phyloP scores from a whole-genome alignment of 2,888 invertebrate species.

The Malacosoma neustria region DNA sequence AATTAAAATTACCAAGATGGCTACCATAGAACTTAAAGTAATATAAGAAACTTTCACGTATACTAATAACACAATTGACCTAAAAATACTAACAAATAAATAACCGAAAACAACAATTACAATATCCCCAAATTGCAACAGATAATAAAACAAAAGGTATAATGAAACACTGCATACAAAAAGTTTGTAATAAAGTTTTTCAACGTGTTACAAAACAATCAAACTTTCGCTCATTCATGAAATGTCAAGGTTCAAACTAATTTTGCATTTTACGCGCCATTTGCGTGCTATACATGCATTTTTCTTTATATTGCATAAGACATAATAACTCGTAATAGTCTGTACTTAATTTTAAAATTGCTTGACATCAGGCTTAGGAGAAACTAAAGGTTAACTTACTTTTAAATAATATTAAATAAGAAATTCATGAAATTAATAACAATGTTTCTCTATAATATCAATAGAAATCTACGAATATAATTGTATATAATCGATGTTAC shows the following conservation, averaged over 20 bases:
- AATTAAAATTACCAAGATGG: too few species aligned
- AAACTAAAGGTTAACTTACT: too few species aligned
- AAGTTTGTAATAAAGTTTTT: neutral
- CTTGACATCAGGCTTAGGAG: too few species aligned
- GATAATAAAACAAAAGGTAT: neutral
- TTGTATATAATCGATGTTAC: too few species aligned
- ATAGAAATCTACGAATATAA: too few species aligned
- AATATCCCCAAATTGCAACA: neutral
- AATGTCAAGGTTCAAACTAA: slow-evolving; percentile 6
- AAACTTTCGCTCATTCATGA: neutral
- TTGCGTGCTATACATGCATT: neutral
- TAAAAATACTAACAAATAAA: too few species aligned
- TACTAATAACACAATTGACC: too few species aligned
- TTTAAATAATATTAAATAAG: too few species aligned
- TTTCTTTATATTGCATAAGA: neutral
- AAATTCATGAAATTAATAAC: too few species aligned
- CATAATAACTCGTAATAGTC: neutral
- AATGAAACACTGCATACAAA: neutral
- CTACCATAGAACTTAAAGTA: too few species aligned
- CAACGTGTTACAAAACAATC: neutral
- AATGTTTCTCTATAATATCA: too few species aligned
- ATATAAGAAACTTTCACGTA: too few species aligned
- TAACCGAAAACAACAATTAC: neutral
- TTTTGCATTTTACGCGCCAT: slow-evolving; percentile 2
- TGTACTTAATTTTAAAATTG: neutral